These are phyloP conservation scores for Rattus norvegicus DNA, from an alignment of 2,113 vertebrate species.

Conservation along the genomic window GRCr8 NC_086023.1:169054501-169055000, in stretches of 20 bases:
- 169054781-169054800: neutral
- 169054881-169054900: neutral
- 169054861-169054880: neutral
- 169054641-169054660: neutral
- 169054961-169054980: neutral
- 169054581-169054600: too few relatives aligned
- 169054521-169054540: neutral
- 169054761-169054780: neutral
- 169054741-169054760: neutral
- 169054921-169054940: neutral
- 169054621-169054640: neutral
- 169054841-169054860: too few relatives aligned
- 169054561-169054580: neutral
- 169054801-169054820: fast-evolving
- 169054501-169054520: neutral
- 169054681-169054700: neutral
- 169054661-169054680: too few relatives aligned
- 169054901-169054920: neutral
- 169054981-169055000: neutral
- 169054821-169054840: fast-evolving
- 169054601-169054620: neutral
- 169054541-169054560: neutral
- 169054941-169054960: too few relatives aligned
- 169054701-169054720: fast-evolving
- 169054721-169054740: neutral